phyloP scores from a whole-genome alignment of 2,888 invertebrate species.

The Drosophila eohydei region DNA sequence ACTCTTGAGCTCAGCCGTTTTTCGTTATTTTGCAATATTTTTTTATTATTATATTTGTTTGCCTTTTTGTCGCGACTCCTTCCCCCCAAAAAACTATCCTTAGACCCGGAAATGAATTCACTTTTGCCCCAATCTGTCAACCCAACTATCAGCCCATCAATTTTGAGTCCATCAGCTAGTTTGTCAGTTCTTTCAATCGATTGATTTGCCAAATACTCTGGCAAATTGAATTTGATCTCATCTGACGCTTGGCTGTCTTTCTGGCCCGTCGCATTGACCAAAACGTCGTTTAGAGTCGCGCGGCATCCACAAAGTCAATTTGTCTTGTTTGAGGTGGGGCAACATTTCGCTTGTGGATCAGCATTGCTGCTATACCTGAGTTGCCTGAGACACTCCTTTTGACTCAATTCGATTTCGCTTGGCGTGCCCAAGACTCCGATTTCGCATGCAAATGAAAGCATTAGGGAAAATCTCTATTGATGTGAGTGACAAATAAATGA shows the following conservation, averaged over 20 bases:
- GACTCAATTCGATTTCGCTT: constrained; percentile 58
- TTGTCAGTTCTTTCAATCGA: constrained; percentile 61
- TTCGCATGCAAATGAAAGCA: constrained; percentile 58
- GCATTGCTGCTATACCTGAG: constrained; percentile 49
- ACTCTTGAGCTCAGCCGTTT: constrained; percentile 74
- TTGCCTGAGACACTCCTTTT: constrained; percentile 62
- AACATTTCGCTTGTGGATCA: constrained; percentile 17
- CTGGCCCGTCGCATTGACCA: constrained; percentile 50
- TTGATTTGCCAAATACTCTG: constrained; percentile 55
- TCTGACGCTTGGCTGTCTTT: constrained; percentile 51
- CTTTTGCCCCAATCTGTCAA: constrained; percentile 5
- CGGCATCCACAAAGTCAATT: constrained; percentile 55
- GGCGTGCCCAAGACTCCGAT: constrained; percentile 54
- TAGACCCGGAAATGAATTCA: constrained; percentile 12
- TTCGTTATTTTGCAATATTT: constrained; percentile 75
- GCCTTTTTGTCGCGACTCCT: constrained; percentile 50
- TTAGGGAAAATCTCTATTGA: background rate
- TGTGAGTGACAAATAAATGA: constrained; percentile 17
- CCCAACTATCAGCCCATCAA: constrained; percentile 37
- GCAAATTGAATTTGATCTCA: constrained; percentile 72
- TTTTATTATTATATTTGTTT: constrained; percentile 80
- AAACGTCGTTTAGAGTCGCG: constrained; percentile 70
- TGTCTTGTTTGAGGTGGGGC: constrained; percentile 21
- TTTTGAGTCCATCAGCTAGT: constrained; percentile 45
- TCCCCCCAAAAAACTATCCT: constrained; percentile 26